Base-by-base conservation (phyloP, 2,797 vertebrate species). In the Gephyroberyx darwinii region DNA sequence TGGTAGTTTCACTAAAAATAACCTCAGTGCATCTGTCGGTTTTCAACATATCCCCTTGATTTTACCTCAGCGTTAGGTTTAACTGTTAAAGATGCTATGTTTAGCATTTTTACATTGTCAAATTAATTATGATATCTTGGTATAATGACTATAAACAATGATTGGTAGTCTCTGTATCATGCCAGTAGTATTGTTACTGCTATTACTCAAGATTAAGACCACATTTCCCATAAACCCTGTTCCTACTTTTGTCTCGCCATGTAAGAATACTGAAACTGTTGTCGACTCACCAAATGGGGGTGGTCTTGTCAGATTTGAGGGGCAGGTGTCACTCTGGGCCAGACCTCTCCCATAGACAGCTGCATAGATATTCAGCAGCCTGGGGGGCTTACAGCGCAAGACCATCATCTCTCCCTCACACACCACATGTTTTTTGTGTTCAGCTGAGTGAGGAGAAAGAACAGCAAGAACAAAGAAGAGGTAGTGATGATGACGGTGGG, bases 301-400 rank as follows among this genome's bases (percentile, higher is more conserved):
- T 16, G 91, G 80, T 54, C 88, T 89, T 0, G 78, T 86, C 58
- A 86, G 80, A 70, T 84, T 84, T 0, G 91, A 90, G 2, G 93
- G 87, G 85, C 98, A 99, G 84, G 88, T 17, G 39, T 93, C 86
- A 26, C 86, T 81, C 51, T 96, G 90, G 2, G 79, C 93, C 64
- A 92, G 88, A 77, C 86, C 78, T 74, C 96, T 91, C 51, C 98
- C 97, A 0, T 96, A 99, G 78, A 94, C 93, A 17, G 96, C 98
- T 5, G 95, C 95, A 47, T 99, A 99, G 93, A 99, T 96, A 90
- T 95, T 96, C 77, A 99, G 94, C 75, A 96, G 92, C 89, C 93
- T 96, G 77, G 96, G 95, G 65, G 95, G 91, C 67, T 96, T 96
- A 75, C 98, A 99, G 90, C 94, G 96, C 76, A 99, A 93, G 53